Base-by-base conservation (phyloP, 2,797 vertebrate species). In the Hydrophis major region DNA sequence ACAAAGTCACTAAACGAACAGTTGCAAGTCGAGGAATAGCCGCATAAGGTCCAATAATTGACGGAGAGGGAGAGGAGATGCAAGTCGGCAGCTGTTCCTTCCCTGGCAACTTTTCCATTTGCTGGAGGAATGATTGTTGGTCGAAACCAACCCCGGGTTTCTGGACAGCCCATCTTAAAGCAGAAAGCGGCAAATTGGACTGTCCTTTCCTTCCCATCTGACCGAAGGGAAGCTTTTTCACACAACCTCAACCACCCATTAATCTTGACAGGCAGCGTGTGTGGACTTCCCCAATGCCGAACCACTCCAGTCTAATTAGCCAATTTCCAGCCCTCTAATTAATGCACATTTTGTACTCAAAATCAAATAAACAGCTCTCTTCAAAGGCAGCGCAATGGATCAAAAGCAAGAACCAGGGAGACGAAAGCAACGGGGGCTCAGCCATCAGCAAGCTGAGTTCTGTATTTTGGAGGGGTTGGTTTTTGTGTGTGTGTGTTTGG, bases 161-260 rank as follows among this genome's bases (percentile, higher is more conserved):
- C 14, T 0, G 2, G 5, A 42, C 2, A 63, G 60, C 60, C 69
- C 3, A 8, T 22, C 37, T 10, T 47, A 83, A 83, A 83, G 37
- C 74, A 83, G 74, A 11, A 10, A 83, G 8, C 4, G 20, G 18
- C 22, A 22, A 47, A 83, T 47, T 47, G 37, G 74, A 25, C 74
- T 2, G 8, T 11, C 74, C 8, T 83, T 63, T 12, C 20, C 37
- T 10, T 25, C 20, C 74, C 74, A 10, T 22, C 20, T 47, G 18
- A 25, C 8, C 11, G 20, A 83, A 11, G 74, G 37, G 37, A 4
- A 4, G 8, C 37, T 22, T 47, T 42, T 83, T 11, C 4, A 20
- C 28, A 27, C 0, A 0, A 25, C 63, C 89, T 60, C 83, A 0
- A 0, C 69, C 27, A 28, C 4, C 4, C 0, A 1, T 47, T 0